These are phyloP conservation scores for Megatriorchis doriae DNA, from an alignment of 2,113 vertebrate species.

Conservation along the genomic window DNA sequence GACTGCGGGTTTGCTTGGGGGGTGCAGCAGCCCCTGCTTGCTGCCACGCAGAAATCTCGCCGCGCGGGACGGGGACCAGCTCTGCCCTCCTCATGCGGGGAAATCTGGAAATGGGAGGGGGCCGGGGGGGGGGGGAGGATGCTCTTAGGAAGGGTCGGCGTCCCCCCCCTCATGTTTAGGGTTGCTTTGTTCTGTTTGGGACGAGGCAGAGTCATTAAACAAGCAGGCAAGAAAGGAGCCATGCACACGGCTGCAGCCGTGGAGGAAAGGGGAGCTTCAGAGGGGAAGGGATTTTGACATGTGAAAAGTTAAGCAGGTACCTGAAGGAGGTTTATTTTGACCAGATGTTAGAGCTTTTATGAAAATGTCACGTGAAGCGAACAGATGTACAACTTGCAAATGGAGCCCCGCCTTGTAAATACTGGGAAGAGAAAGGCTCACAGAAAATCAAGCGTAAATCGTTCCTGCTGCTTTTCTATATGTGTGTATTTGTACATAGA, in stretches of 20 bases:
- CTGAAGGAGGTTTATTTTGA: constrained; percentile 88
- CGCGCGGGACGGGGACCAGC: not conserved
- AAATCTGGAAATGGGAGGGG: not conserved
- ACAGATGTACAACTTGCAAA: constrained; percentile 84
- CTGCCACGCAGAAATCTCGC: not conserved
- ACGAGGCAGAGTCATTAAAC: not conserved
- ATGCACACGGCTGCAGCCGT: not conserved
- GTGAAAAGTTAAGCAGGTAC: constrained; percentile 84
- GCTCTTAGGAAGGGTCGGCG: not conserved
- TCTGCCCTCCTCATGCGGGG: not conserved
- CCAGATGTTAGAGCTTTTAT: constrained; percentile 88
- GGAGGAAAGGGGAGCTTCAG: not conserved
- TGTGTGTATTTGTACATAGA: not conserved
- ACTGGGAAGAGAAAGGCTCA: constrained; percentile 52
- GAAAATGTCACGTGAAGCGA: constrained; percentile 85
- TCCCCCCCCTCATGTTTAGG: not conserved
- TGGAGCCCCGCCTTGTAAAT: constrained; percentile 69
- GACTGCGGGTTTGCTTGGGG: not conserved
- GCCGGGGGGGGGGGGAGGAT: not conserved
- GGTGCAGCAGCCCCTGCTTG: not conserved
- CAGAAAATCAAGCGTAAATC: constrained; percentile 58
- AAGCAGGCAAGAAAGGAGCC: not conserved
- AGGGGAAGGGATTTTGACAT: constrained; percentile 71
- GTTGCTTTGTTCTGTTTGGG: constrained; percentile 5
- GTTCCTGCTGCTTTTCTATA: not conserved